Conservation (phyloP, 1,140 invertebrate genomes). For the Macrostomum lignano region DNA sequence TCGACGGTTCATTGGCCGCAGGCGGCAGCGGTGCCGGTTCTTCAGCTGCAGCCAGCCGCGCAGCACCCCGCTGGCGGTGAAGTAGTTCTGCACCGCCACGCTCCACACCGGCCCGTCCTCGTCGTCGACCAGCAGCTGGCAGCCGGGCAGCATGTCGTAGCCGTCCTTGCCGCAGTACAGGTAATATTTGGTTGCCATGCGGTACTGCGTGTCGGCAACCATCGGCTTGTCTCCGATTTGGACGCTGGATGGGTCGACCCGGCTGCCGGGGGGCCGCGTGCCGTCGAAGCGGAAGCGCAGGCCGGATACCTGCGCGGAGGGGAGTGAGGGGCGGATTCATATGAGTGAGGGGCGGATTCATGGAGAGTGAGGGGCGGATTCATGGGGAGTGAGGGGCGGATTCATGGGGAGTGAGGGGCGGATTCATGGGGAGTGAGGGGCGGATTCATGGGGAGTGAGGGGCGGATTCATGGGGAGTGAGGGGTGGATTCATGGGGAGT, state of each 20-base stretch:
- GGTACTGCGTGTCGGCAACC: slow-evolving; percentile 40
- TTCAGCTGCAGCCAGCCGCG: too few relatives aligned
- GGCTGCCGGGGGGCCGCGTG: slow-evolving; percentile 35
- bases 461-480: too few relatives aligned
- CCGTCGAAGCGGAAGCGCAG: slow-evolving; percentile 57
- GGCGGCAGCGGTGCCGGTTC: too few relatives aligned
- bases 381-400: too few relatives aligned
- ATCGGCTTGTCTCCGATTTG: slow-evolving; percentile 55
- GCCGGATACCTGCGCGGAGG: slow-evolving; percentile 43
- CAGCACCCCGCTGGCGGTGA: not conserved
- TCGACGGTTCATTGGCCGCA: too few relatives aligned
- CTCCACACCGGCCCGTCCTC: slow-evolving; percentile 1
- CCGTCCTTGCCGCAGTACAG: slow-evolving; percentile 44
- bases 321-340: too few relatives aligned
- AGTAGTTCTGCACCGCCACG: not conserved
- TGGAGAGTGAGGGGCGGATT: not conserved
- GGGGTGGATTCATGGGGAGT: too few relatives aligned
- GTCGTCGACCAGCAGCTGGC: slow-evolving; percentile 27
- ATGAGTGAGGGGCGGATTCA: not conserved
- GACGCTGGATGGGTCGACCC: slow-evolving; percentile 41
- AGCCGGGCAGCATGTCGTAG: slow-evolving; percentile 44
- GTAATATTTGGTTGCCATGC: slow-evolving; percentile 51
- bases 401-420: too few relatives aligned
- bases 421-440: not conserved
- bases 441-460: not conserved